Conservation (phyloP, 2,113 vertebrate genomes). For the Gallinago undulata region DNA sequence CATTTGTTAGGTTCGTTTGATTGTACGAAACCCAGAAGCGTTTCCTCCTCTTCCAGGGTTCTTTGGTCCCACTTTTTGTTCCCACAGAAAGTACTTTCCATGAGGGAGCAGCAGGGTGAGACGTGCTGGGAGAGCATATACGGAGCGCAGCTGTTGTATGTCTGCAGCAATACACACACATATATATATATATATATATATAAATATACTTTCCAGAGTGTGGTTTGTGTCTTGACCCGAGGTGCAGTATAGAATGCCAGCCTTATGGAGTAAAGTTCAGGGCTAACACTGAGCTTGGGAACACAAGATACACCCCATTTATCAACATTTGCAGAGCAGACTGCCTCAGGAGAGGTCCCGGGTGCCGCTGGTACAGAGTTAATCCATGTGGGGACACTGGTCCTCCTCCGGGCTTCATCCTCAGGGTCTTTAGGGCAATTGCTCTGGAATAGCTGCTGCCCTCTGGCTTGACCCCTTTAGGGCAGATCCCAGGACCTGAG, state of each 20-base stretch:
- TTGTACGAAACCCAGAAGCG: neutral
- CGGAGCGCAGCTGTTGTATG: neutral
- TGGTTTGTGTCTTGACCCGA: neutral
- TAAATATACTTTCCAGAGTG: neutral
- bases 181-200: neutral
- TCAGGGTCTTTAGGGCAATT: neutral
- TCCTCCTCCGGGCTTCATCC: neutral
- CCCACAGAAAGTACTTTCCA: neutral
- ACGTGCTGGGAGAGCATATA: neutral
- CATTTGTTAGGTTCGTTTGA: rapidly evolving
- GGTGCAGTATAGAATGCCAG: neutral
- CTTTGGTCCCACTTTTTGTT: neutral
- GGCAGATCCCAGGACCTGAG: neutral
- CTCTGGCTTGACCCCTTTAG: neutral
- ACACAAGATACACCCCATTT: neutral
- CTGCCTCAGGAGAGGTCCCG: rapidly evolving
- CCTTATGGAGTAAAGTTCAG: neutral
- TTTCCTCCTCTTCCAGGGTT: neutral
- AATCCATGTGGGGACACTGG: neutral
- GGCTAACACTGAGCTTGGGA: neutral
- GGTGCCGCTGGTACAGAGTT: neutral
- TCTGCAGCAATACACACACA: neutral
- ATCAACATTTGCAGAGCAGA: neutral
- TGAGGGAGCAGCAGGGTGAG: neutral
- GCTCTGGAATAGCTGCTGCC: neutral